These are phyloP conservation scores for Gila orcuttii DNA, from an alignment of 2,113 vertebrate genomes.

Conservation along the genomic window DNA sequence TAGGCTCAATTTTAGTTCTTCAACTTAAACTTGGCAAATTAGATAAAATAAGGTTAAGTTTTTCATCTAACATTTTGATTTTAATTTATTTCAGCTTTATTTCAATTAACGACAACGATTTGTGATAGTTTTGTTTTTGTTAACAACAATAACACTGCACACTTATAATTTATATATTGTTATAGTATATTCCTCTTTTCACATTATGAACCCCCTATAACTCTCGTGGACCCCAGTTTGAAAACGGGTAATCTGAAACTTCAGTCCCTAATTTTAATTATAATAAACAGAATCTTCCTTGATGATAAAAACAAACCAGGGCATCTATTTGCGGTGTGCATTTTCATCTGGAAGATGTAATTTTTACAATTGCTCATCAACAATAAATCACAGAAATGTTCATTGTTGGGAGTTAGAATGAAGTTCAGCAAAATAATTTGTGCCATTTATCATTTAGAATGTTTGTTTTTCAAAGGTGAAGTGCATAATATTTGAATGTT, in stretches of 20 bases:
- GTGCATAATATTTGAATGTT: not conserved
- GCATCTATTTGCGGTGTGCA: not conserved
- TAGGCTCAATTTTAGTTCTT: no score
- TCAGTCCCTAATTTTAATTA: not conserved
- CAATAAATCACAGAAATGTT: not conserved
- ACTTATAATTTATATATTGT: no score
- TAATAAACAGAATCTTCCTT: not conserved
- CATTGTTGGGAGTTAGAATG: not conserved
- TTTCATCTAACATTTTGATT: no score
- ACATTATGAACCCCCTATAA: not conserved
- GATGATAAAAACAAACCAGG: not conserved
- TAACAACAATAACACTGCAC: no score
- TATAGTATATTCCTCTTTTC: not conserved
- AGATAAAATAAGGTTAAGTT: no score
- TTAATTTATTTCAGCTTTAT: no score
- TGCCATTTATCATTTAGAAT: not conserved
- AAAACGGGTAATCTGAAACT: no score
- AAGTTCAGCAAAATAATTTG: not conserved
- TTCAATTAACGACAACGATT: no score
- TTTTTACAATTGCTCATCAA: not conserved
- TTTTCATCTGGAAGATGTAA: not conserved
- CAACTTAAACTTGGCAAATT: no score
- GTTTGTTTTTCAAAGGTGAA: not conserved
- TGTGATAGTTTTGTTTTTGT: no score
- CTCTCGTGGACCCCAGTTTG: not conserved